A percentile compares a stretch with the other conserved stretches of the same genome.
Conservation (phyloP, 2,797 vertebrate genomes). For the Eulemur coronatus region DNA sequence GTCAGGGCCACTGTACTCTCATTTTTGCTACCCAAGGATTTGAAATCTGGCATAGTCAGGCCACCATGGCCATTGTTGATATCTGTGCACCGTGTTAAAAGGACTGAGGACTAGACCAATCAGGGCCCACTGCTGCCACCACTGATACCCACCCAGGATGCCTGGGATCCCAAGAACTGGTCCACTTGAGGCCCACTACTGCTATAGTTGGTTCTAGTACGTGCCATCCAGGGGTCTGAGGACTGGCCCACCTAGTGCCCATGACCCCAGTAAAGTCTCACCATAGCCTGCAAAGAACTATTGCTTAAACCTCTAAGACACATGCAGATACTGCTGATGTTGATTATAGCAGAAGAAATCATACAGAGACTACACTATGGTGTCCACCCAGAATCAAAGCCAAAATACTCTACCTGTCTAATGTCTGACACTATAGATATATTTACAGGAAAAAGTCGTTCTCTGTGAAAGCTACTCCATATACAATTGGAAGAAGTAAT, state of each 20-base stretch:
- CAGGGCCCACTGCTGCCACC: not conserved
- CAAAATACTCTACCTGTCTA: not conserved
- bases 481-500: not conserved
- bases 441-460: not conserved
- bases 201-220: not conserved
- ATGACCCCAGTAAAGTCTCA: not conserved
- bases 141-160: not conserved
- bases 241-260: not conserved
- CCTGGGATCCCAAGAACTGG: not conserved
- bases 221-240: not conserved
- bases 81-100: not conserved
- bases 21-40: not conserved
- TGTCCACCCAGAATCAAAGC: not conserved
- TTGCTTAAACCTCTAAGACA: not conserved
- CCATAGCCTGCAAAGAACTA: not conserved
- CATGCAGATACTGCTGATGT: not conserved
- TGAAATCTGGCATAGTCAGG: not conserved
- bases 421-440: not conserved
- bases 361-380: not conserved
- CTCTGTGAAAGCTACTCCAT: not conserved
- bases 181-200: not conserved
- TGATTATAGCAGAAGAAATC: not conserved
- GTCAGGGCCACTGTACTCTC: not conserved
- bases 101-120: not conserved
- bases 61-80: not conserved